Evolutionary conservation across 2,888 invertebrate species (phyloP).

Genomic region (Pheosia tremula): DNA sequence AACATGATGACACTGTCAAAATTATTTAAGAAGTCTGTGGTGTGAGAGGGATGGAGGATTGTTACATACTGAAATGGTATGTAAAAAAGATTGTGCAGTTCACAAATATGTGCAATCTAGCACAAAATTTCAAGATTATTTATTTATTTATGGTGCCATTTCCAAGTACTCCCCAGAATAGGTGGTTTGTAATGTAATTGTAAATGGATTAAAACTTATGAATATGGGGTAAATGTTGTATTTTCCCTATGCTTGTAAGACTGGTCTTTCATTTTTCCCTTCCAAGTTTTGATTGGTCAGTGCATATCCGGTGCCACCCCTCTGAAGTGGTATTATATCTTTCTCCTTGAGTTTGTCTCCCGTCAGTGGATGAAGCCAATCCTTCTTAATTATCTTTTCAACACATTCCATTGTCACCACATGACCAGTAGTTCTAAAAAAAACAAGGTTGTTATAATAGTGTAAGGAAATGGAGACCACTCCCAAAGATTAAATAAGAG

Average conservation of each 20-base stretch:
- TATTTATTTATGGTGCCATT: no score
- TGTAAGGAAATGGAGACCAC: background rate
- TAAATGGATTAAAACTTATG: no score
- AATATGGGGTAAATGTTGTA: no score
- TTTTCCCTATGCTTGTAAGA: constrained; percentile 88
- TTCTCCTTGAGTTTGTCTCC: constrained; percentile 92
- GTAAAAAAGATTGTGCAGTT: no score
- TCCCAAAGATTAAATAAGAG: no score
- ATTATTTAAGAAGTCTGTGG: no score
- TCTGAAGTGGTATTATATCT: constrained; percentile 96
- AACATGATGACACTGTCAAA: no score
- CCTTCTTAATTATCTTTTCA: constrained; percentile 97
- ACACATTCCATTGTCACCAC: constrained; percentile 98
- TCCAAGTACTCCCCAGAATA: background rate
- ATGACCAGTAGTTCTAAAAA: constrained; percentile 89
- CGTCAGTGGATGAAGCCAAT: constrained; percentile 98
- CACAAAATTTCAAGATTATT: no score
- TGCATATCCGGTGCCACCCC: constrained; percentile 98
- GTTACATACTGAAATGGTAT: no score
- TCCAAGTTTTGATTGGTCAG: constrained; percentile 93
- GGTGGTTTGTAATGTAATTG: background rate
- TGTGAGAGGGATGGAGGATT: no score
- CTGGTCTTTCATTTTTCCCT: constrained; percentile 93
- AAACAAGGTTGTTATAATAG: constrained; percentile 1
- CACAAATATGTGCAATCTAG: no score